Percentiles rank a stretch among this genome's conserved stretches.
phyloP scores from a whole-genome alignment of 2,797 vertebrate genomes.

The Eulemur rubriventer region DNA sequence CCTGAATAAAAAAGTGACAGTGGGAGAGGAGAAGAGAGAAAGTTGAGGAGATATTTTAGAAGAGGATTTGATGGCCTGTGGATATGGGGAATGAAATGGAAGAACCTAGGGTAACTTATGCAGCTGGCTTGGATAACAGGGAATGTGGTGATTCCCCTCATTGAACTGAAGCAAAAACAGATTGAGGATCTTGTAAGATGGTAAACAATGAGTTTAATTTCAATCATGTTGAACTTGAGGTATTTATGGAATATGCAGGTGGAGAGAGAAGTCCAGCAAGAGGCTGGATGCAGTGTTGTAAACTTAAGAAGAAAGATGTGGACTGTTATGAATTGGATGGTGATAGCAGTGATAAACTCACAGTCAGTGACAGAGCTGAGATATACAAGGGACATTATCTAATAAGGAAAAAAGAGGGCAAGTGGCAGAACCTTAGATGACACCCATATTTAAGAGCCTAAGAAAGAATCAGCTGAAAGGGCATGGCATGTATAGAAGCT shows the following conservation, averaged over 20 bases:
- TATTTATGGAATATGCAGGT: background rate
- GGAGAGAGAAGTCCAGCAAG: background rate
- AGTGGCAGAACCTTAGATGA: background rate
- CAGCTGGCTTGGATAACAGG: background rate
- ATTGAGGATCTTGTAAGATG: background rate
- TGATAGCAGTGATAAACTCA: background rate
- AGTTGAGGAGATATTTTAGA: background rate
- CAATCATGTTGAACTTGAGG: background rate
- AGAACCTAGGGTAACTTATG: background rate
- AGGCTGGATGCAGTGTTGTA: background rate
- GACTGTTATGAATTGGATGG: background rate
- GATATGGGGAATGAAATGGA: background rate
- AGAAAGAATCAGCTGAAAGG: background rate
- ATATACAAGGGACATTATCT: background rate
- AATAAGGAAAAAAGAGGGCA: background rate
- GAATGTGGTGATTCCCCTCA: background rate
- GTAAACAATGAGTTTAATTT: background rate
- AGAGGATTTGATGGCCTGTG: background rate
- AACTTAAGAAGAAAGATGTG: background rate
- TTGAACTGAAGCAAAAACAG: background rate
- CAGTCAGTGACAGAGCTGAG: background rate
- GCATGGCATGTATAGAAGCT: background rate
- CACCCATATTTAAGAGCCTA: background rate
- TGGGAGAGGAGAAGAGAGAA: background rate
- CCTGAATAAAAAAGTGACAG: background rate